Evolutionary conservation across 2,113 vertebrate genomes (phyloP), one percentile per base, ranked within the genome.

Genomic region (Acanthisitta chloris): DNA sequence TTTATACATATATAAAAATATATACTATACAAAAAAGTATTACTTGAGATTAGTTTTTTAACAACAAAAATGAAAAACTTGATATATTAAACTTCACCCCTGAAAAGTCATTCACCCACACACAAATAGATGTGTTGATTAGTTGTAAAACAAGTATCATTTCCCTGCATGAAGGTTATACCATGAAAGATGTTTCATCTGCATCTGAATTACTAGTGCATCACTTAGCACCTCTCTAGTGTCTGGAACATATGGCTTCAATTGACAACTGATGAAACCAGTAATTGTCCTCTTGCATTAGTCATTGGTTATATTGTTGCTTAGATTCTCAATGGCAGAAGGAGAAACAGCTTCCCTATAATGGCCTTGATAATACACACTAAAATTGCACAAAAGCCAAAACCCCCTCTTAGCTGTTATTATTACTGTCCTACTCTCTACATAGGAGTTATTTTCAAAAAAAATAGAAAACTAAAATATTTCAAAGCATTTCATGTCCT

Each of bases 221-320:
- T 95, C 88, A 86, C 48, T 94, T 86, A 81, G 76, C 65, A 86
- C 64, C 72, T 77, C 86, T 55, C 91, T 78, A 43, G 67, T 83
- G 76, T 67, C 69, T 94, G 74, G 69, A 92, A 58, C 92, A 96
- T 92, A 94, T 95, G 94, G 94, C 82, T 95, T 96, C 86, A 88
- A 86, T 17, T 91, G 91, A 88, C 91, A 96, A 79, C 59, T 88
- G 91, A 92, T 93, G 86, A 91, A 90, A 88, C 29, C 38, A 88
- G 64, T 90, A 95, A 95, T 92, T 93, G 80, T 90, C 67, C 82
- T 92, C 76, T 88, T 90, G 55, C 64, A 81, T 92, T 88, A 94
- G 80, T 90, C 91, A 74, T 40, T 74, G 88, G 67, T 83, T 90
- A 66, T 51, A 66, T 31, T 23, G 12, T 83, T 94, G 54, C 81